Evolutionary conservation across 2,797 vertebrate species (phyloP), one percentile per base, ranked within the genome.

Genomic region (Pitangus sulphuratus): DNA sequence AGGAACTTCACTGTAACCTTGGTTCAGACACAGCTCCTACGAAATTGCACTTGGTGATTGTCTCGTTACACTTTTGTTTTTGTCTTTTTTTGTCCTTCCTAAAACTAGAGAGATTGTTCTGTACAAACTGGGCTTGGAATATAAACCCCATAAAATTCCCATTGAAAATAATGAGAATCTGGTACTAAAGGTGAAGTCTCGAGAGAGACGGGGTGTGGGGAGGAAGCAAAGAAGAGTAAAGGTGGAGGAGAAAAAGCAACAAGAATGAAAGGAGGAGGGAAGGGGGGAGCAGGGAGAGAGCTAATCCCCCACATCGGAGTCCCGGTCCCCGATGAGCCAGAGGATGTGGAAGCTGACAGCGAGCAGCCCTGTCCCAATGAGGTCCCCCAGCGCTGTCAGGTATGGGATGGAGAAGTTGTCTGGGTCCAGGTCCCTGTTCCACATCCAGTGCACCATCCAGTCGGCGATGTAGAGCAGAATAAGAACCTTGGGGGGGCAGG

Each of bases 381-480:
- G 98, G 98, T 99, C 99, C 12, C 99, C 99, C 91, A 99, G 98
- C 0, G 99, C 99, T 0, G 99, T 99, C 98, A 99, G 98, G 98
- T 99, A 99, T 1, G 99, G 99, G 98, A 99, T 99, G 96, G 99
- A 99, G 98, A 99, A 99, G 98, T 99, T 99, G 98, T 99, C 99
- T 0, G 99, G 99, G 94, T 99, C 98, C 97, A 99, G 98, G 80
- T 99, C 99, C 86, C 99, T 97, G 61, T 98, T 98, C 99, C 99
- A 99, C 99, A 99, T 99, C 99, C 99, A 99, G 97, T 99, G 98
- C 76, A 99, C 99, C 99, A 99, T 99, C 99, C 99, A 99, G 98
- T 99, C 99, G 16, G 99, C 99, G 90, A 99, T 98, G 98, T 99
- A 99, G 48, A 99, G 98, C 17, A 99, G 99, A 96, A 99, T 98